Base-by-base conservation (phyloP, 2,888 invertebrate species). In the Drosophila meridionalis region DNA sequence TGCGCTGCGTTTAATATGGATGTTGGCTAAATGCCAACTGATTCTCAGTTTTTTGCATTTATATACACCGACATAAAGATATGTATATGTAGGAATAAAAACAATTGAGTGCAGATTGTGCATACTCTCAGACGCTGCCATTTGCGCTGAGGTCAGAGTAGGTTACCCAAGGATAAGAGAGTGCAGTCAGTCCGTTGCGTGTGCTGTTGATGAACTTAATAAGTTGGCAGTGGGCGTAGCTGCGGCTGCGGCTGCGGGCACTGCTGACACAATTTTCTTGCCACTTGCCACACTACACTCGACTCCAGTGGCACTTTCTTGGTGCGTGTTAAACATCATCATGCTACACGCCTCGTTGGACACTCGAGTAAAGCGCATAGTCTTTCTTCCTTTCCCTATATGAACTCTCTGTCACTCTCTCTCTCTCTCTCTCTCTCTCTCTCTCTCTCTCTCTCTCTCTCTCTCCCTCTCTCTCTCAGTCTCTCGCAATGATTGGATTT, bases 1-100 rank as follows among this genome's bases (percentile, higher is more conserved):
- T 65, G 42, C 48, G 12, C 56, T 65, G 79, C 70, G 59, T 82
- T 80, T 80, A 76, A 84, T 87, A 80, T 79, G 74, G 64, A 63
- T 66, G 60, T 62, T 85, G 86, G 84, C 87, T 74, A 65, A 77
- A 74, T 81, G 86, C 88, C 84, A 85, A 81, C 85, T 70, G 78
- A 82, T 73, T 70, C 73, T 52, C 58, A 62, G 32, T 57, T 32
- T 78, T 28, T 20, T 52, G 40, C 4, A 3, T 11, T 32, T 20
- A 30, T 8, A 56, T 28, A 30, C 20, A 59, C 55, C 20, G 20
- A 26, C 45, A 14, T 38, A 9, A 38, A 30, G 3, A 3, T 30
- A 20, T 36, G 14, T 36, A 11, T 26, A 53, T 38, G 47, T 40
- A 69, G 55, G 52, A 57, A 36, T 63, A 14, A 34, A 82, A 75